Conservation (phyloP, 1,140 invertebrate species). For the Branchinecta lynchi region DNA sequence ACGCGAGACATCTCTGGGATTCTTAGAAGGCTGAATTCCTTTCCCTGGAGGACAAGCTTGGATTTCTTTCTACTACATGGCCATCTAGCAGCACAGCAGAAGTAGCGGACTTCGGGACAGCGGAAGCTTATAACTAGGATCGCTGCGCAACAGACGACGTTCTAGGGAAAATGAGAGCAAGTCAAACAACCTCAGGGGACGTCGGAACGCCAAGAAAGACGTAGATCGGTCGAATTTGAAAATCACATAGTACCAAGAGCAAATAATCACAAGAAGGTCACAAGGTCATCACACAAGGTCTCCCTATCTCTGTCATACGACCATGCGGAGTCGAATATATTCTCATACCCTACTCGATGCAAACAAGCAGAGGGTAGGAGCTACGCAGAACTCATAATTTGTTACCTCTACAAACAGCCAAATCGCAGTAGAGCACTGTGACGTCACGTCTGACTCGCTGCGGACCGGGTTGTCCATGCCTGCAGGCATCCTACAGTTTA, state of each 20-base stretch:
- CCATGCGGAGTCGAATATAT: too few species aligned
- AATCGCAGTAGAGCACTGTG: too few species aligned
- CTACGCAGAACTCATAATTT: too few species aligned
- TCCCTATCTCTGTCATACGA: not conserved
- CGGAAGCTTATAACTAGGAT: not conserved
- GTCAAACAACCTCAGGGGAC: not conserved
- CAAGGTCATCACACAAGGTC: not conserved
- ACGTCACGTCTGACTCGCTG: too few species aligned
- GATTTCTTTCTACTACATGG: not conserved
- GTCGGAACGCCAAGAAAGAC: not conserved
- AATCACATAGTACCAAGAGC: not conserved
- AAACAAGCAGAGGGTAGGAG: too few species aligned
- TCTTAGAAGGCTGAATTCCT: not conserved
- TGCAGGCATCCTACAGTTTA: too few species aligned
- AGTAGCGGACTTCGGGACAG: not conserved
- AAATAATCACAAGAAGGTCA: not conserved
- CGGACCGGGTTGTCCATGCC: too few species aligned
- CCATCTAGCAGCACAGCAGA: not conserved
- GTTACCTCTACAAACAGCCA: too few species aligned
- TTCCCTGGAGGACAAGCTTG: not conserved
- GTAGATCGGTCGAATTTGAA: not conserved
- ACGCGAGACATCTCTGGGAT: not conserved
- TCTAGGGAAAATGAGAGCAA: not conserved
- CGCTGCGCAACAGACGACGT: not conserved
- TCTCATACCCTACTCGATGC: too few species aligned